Base-by-base conservation (phyloP, 2,113 vertebrate genomes). In the Columba janthina region DNA sequence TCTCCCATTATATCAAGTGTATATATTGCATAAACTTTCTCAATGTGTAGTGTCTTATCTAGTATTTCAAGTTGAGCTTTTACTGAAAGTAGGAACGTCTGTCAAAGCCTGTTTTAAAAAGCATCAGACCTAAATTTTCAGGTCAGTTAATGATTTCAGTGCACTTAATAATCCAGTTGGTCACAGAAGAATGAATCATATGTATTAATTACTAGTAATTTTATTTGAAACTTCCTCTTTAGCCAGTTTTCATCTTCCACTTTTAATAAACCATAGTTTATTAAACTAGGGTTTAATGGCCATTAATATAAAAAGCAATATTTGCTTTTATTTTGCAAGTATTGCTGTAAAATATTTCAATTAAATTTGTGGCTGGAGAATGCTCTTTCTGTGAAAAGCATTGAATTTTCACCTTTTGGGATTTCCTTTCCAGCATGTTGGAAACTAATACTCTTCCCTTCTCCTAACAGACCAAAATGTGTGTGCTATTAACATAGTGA, bases 401-500 rank as follows among this genome's bases (percentile, higher is more conserved):
- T 6, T 32, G 62, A 65, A 73, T 79, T 93, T 88, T 79, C 58
- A 48, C n/a, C 62, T 13, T 46, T 89, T 1, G 8, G 36, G 42
- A 75, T 92, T 92, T 91, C 19, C 40, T 89, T 53, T 91, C 44
- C 44, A 78, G 7, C 13, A 20, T 76, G 19, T 28, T 79, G 50
- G 19, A 69, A 85, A n/a, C 44, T 36, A 78, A 65, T 72, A 56
- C 19, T 70, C n/a, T 78, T 56, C 46, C 91, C 6, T 74, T 70
- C 70, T 48, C 32, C 14, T 91, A 94, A 95, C 77, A 75, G 73
- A 87, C 8, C 31, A 85, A 95, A 94, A 92, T 86, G 40, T 57
- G n/a, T 44, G 10, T 32, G 71, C 78, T 88, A 36, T 93, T 95
- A 89, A 72, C n/a, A 73, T 29, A 72, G 34, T 16, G 24, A 89